A percentile compares a stretch with the other conserved stretches of the same genome.
These are phyloP conservation scores for Protophormia terraenovae DNA, from an alignment of 2,888 invertebrate genomes.

Conservation along the genomic window DNA sequence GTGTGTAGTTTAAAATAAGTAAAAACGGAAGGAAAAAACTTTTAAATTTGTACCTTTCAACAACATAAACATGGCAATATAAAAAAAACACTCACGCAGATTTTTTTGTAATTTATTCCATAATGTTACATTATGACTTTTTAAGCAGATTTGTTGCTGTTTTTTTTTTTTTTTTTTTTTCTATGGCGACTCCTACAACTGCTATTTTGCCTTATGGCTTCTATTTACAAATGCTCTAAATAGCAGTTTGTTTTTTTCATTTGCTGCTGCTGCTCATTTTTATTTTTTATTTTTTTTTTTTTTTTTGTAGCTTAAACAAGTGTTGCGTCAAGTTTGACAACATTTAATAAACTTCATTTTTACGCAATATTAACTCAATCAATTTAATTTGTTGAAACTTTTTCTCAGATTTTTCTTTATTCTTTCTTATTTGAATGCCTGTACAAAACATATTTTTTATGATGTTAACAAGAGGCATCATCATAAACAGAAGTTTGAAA, in stretches of 20 bases:
- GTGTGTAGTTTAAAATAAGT: neutral
- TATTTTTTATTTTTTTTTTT: no score
- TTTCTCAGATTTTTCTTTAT: conserved; percentile 4
- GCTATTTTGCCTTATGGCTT: neutral
- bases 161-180: neutral
- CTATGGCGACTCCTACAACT: neutral
- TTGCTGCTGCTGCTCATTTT: no score
- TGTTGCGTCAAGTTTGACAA: conserved; percentile 61
- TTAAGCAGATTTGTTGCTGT: conserved; percentile 8
- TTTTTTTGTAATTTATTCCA: conserved; percentile 3
- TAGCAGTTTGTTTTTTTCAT: neutral
- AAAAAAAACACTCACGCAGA: conserved; percentile 13
- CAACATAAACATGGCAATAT: conserved; percentile 34
- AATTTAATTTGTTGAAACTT: conserved; percentile 66
- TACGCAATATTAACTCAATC: conserved; percentile 70
- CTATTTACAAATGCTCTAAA: conserved; percentile 11
- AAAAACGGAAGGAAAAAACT: neutral
- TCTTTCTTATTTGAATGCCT: neutral
- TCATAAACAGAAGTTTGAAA: neutral
- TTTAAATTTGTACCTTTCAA: conserved; percentile 50
- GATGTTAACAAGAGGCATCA: conserved; percentile 36
- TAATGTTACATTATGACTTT: conserved; percentile 41
- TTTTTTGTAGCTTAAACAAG: conserved; percentile 42
- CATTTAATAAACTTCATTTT: conserved; percentile 68
- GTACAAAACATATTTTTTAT: conserved; percentile 22